These are phyloP conservation scores for Hesperia comma DNA, from an alignment of 2,888 invertebrate species.

Conservation along the genomic window DNA sequence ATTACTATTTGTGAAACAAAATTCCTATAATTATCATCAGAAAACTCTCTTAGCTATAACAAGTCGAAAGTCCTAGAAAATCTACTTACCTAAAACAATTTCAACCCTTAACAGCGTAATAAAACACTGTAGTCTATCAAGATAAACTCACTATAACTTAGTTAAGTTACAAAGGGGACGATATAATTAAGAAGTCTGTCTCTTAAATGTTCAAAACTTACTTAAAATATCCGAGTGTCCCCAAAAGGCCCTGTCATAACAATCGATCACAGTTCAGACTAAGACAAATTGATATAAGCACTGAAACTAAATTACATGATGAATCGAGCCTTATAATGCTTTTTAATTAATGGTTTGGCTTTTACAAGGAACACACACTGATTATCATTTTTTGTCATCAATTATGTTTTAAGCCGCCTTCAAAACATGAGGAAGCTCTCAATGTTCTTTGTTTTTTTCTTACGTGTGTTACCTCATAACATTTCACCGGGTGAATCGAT, in stretches of 20 bases:
- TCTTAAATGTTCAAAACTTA: conserved; percentile 21
- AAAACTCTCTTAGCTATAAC: neutral
- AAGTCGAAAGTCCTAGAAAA: neutral
- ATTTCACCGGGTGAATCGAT: too few relatives aligned
- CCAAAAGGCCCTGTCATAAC: conserved; percentile 16
- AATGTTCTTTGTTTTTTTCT: too few relatives aligned
- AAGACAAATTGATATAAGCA: conserved; percentile 31
- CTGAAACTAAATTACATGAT: conserved; percentile 22
- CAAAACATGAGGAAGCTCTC: too few relatives aligned
- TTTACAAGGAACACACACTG: neutral
- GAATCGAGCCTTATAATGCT: conserved; percentile 11
- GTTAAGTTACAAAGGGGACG: conserved; percentile 18
- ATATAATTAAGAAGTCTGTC: conserved; percentile 30
- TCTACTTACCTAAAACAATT: conserved; percentile 4
- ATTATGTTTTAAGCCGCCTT: too few relatives aligned
- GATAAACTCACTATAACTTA: conserved; percentile 16
- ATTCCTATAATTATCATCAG: too few relatives aligned
- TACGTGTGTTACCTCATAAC: too few relatives aligned
- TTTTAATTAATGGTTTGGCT: neutral
- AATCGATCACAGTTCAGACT: conserved; percentile 29
- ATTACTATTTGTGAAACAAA: too few relatives aligned
- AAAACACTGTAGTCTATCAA: neutral
- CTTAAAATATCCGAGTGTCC: conserved; percentile 25
- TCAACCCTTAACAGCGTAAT: neutral
- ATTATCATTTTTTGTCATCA: neutral